These are phyloP conservation scores for Gryllus longicercus DNA, from an alignment of 2,888 invertebrate genomes.

Conservation along the genomic window DNA sequence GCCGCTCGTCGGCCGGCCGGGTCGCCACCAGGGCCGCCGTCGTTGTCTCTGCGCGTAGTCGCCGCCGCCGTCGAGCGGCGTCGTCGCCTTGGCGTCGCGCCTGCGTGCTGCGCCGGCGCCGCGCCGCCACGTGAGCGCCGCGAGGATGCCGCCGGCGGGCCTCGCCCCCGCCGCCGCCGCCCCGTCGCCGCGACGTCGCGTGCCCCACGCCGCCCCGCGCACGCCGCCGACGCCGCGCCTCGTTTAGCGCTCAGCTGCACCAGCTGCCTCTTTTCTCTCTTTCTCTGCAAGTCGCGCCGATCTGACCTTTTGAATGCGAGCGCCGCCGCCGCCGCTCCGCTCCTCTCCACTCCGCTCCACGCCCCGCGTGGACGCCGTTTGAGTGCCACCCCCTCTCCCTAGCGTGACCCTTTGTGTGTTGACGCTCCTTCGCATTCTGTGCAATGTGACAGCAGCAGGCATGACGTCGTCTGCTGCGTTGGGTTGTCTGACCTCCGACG, in stretches of 20 bases:
- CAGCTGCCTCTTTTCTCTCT: background rate
- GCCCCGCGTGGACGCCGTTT: no score
- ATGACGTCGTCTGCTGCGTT: background rate
- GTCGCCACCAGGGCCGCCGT: background rate
- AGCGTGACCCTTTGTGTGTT: background rate
- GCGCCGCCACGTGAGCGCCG: no score
- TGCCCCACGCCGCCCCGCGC: background rate
- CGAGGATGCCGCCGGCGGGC: no score
- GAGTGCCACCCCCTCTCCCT: background rate
- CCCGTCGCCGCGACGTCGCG: background rate
- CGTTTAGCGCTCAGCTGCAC: background rate
- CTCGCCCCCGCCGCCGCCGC: no score
- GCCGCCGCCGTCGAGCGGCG: background rate
- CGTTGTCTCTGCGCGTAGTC: background rate
- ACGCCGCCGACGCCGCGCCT: background rate
- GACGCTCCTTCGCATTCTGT: background rate
- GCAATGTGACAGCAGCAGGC: slow-evolving; percentile 28
- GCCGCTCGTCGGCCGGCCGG: background rate
- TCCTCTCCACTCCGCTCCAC: no score
- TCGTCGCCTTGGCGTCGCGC: background rate
- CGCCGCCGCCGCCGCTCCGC: background rate
- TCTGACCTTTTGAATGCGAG: background rate
- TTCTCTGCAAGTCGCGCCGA: background rate
- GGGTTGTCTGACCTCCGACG: background rate
- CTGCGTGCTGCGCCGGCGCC: no score